phyloP scores from a whole-genome alignment of 2,888 invertebrate species.

The Sarcophaga variegata region DNA sequence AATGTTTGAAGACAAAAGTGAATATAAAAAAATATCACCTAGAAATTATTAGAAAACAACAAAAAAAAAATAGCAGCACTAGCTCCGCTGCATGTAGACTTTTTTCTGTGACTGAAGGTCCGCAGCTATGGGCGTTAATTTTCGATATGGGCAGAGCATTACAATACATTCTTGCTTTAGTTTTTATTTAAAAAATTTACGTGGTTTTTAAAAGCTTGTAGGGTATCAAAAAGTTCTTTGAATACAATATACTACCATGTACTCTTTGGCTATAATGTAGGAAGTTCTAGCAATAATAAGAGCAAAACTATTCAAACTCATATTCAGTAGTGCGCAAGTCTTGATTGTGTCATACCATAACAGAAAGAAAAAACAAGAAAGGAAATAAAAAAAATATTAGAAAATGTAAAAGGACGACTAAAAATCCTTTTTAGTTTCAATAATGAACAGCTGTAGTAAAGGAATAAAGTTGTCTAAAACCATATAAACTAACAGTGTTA shows the following conservation, averaged over 20 bases:
- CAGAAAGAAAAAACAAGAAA: conserved; percentile 30
- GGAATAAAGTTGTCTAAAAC: neutral
- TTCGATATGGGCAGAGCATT: too few relatives aligned
- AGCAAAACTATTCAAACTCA: conserved; percentile 23
- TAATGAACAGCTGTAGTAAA: conserved; percentile 56
- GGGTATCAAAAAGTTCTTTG: too few relatives aligned
- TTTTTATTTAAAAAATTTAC: too few relatives aligned
- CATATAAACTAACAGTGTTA: neutral
- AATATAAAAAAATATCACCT: too few relatives aligned
- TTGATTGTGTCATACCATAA: conserved; percentile 77
- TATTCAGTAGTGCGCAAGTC: conserved; percentile 75
- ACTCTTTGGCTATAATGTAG: conserved; percentile 21
- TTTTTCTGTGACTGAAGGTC: too few relatives aligned
- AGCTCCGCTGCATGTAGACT: too few relatives aligned
- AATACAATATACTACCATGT: neutral
- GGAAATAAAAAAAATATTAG: neutral
- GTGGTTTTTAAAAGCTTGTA: too few relatives aligned
- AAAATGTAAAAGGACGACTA: conserved; percentile 29
- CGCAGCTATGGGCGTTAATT: too few relatives aligned
- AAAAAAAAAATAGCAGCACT: too few relatives aligned
- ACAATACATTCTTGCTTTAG: too few relatives aligned
- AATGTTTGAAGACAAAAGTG: too few relatives aligned
- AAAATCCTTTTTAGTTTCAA: conserved; percentile 52
- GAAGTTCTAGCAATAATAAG: conserved; percentile 29
- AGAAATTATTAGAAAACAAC: too few relatives aligned